These are phyloP conservation scores for Harpagus bidentatus DNA, from an alignment of 2,113 vertebrate species.

Conservation along the genomic window DNA sequence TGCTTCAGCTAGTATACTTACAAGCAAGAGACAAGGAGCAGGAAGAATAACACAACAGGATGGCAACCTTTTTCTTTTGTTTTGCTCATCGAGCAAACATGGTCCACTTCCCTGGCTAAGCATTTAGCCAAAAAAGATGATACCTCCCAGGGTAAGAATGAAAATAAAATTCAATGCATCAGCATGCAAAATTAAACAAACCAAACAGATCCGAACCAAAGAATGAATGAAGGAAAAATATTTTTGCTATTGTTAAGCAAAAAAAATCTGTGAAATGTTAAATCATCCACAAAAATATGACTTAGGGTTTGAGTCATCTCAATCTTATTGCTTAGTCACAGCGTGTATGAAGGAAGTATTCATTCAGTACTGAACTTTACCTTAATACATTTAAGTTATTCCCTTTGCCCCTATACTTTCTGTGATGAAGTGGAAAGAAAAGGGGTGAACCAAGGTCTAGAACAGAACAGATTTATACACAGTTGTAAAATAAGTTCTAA, in stretches of 20 bases:
- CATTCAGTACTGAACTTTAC: background rate
- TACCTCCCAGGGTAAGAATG: background rate
- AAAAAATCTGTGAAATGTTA: slow-evolving; percentile 39
- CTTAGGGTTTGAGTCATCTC: slow-evolving; percentile 57
- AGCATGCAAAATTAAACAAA: slow-evolving; percentile 10
- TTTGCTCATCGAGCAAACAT: background rate
- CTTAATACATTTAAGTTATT: background rate
- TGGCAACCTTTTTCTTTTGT: background rate
- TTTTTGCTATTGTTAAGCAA: slow-evolving; percentile 26
- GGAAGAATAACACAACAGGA: background rate
- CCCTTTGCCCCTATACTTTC: background rate
- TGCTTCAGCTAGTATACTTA: background rate
- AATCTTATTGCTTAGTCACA: background rate
- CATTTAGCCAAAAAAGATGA: background rate
- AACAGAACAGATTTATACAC: background rate
- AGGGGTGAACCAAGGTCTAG: background rate
- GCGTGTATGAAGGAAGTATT: background rate
- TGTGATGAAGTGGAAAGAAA: background rate
- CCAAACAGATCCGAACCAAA: background rate
- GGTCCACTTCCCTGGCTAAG: background rate
- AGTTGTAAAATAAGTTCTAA: background rate
- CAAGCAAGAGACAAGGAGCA: background rate
- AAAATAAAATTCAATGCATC: background rate
- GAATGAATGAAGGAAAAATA: background rate
- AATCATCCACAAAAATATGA: slow-evolving; percentile 25